phyloP scores from a whole-genome alignment of 2,888 invertebrate genomes.

The Calliopum simillimum region DNA sequence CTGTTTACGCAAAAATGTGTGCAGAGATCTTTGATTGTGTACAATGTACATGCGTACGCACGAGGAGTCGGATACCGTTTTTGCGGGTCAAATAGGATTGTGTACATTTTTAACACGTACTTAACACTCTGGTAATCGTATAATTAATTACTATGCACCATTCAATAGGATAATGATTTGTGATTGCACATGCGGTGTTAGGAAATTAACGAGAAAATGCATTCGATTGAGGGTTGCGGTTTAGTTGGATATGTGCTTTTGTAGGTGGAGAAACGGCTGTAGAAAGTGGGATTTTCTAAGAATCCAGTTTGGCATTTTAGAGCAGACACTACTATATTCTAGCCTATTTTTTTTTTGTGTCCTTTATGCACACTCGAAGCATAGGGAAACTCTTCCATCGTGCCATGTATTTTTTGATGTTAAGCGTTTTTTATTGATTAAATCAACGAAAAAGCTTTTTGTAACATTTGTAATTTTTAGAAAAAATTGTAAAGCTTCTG shows the following conservation, averaged over 20 bases:
- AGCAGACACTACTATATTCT: no score
- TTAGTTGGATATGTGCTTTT: not conserved
- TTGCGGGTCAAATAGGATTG: conserved; percentile 17
- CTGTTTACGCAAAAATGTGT: not conserved
- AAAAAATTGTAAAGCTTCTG: no score
- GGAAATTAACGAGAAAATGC: not conserved
- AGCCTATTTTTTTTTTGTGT: no score
- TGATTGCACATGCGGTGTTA: conserved; percentile 11
- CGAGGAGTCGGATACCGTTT: not conserved
- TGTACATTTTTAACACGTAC: conserved; percentile 55
- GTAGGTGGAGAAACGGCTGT: not conserved
- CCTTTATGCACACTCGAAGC: no score
- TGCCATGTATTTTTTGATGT: no score
- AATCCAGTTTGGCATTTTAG: no score
- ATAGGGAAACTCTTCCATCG: no score
- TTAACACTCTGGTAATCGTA: conserved; percentile 44
- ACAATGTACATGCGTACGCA: not conserved
- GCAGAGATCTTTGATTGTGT: no score
- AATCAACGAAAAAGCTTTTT: no score
- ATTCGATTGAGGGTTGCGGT: not conserved
- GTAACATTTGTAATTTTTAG: no score
- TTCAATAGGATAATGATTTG: conserved; percentile 36
- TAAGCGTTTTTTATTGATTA: no score
- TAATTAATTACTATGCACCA: conserved; percentile 54
- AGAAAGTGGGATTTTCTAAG: no score